Percentiles rank a stretch among this genome's conserved stretches.
These are phyloP conservation scores for Xylota segnis DNA, from an alignment of 2,888 invertebrate species.

Conservation along the genomic window DNA sequence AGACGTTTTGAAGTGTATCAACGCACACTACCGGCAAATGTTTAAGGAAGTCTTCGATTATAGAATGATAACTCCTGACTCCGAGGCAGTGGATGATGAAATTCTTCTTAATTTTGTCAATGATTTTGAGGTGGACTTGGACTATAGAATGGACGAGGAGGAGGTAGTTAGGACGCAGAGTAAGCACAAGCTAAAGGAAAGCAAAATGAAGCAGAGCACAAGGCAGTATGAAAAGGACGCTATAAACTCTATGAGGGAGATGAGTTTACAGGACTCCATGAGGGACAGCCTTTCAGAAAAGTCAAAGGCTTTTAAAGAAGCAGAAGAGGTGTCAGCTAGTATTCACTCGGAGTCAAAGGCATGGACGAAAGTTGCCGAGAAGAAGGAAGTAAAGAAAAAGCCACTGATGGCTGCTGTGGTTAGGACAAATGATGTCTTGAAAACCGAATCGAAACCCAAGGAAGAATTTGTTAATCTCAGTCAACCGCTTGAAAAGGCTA, in stretches of 20 bases:
- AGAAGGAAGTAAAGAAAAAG: constrained; percentile 84
- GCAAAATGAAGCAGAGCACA: constrained; percentile 79
- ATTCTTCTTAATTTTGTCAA: constrained; percentile 84
- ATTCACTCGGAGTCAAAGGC: constrained; percentile 79
- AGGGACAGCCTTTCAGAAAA: constrained; percentile 38
- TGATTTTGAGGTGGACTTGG: constrained; percentile 85
- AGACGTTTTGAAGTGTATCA: constrained; percentile 87
- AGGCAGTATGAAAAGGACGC: constrained; percentile 83
- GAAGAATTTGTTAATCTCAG: constrained; percentile 84
- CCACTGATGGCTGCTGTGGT: constrained; percentile 66
- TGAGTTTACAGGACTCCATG: constrained; percentile 79
- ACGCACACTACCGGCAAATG: constrained; percentile 88
- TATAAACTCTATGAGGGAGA: constrained; percentile 82
- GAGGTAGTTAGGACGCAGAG: constrained; percentile 64
- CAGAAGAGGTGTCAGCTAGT: constrained; percentile 68
- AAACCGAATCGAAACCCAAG: constrained; percentile 85
- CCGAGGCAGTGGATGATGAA: constrained; percentile 87
- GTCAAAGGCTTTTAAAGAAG: constrained; percentile 67
- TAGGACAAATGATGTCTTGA: constrained; percentile 84
- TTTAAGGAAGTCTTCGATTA: constrained; percentile 86
- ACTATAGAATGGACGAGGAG: constrained; percentile 85
- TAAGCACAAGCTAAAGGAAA: constrained; percentile 80
- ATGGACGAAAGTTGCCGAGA: constrained; percentile 84
- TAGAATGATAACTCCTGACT: constrained; percentile 89
- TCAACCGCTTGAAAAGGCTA: constrained; percentile 50